These are phyloP conservation scores for Volucella bombylans DNA, from an alignment of 2,888 invertebrate species.

Conservation along the genomic window DNA sequence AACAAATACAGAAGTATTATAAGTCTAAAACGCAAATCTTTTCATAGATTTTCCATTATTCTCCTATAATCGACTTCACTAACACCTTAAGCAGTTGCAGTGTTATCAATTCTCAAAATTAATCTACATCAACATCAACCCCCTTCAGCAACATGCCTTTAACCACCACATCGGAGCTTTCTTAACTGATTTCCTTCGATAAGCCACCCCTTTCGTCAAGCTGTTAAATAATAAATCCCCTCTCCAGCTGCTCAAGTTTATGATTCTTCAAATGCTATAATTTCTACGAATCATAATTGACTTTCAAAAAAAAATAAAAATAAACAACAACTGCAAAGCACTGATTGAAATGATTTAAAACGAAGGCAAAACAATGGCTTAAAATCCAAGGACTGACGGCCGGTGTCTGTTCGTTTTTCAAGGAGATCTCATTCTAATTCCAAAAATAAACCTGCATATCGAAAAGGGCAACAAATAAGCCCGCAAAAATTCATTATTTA, in stretches of 20 bases:
- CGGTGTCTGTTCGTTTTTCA: background rate
- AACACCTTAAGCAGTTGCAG: too few relatives aligned
- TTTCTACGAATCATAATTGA: conserved; percentile 49
- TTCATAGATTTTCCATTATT: too few relatives aligned
- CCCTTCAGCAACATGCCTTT: too few relatives aligned
- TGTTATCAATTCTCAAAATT: too few relatives aligned
- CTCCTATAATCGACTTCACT: too few relatives aligned
- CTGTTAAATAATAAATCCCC: conserved; percentile 16
- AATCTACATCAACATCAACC: background rate
- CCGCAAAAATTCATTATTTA: conserved; percentile 47
- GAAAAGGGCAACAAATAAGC: too few relatives aligned
- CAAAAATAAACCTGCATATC: conserved; percentile 30
- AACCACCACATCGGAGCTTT: too few relatives aligned
- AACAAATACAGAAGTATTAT: too few relatives aligned
- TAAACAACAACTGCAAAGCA: background rate
- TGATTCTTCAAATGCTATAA: conserved; percentile 30
- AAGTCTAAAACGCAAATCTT: too few relatives aligned
- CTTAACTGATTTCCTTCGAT: background rate
- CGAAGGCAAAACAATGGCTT: conserved; percentile 18
- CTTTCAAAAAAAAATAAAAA: background rate
- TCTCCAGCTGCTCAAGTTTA: conserved; percentile 15
- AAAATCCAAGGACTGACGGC: background rate
- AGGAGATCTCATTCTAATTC: conserved; percentile 10
- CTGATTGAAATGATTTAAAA: conserved; percentile 40
- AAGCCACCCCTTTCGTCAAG: background rate